Evolutionary conservation across 1,140 invertebrate species (phyloP), one percentile per base, ranked within the genome.

Genomic region (Drosophila yakuba): DNA sequence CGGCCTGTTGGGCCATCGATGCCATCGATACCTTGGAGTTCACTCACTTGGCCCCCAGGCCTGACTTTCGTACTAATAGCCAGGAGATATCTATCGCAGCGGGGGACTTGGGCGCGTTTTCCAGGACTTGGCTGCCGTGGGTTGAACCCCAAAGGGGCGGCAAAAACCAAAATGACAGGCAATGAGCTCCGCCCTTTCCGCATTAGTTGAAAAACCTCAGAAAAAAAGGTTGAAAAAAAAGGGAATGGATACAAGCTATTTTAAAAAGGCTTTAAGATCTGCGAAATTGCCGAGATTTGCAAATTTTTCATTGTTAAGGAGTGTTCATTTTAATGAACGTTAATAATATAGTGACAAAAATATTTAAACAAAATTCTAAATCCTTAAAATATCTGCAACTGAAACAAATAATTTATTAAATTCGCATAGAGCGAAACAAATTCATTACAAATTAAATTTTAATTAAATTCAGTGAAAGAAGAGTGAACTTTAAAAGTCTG

Each of bases 61-160:
- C 60, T 86, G 81, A 74, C 81, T 85, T 67, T 51, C 68, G 59
- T 76, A 66, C 83, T 88, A 88, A 88, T 88, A 88, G 84, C 61
- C 74, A 51, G n/a, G n/a, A 83, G 83, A 74, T 88, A 80, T 82
- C 86, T 76, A 89, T 83, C 84, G 38, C 83, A 83, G 67, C 84
- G 54, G 84, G 83, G 38, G 51, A 71, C 69, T 58, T 41, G 32
- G n/a, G 2, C 12, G 20, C 52, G 23, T 58, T 47, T 45, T 36
- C 25, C 57, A 64, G 68, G 54, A 62, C 61, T 43, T 59, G 55
- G 20, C 57, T 55, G 48, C 36, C 43, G 15, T 48, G 38, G 45
- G 51, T 41, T 50, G 36, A 67, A 62, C 68, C 55, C 45, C 36
- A 76, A 76, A 58, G 17, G 45, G 67, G 64, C 51, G 51, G 66